phyloP scores from a whole-genome alignment of 2,888 invertebrate genomes.

The Orthosia gothica region DNA sequence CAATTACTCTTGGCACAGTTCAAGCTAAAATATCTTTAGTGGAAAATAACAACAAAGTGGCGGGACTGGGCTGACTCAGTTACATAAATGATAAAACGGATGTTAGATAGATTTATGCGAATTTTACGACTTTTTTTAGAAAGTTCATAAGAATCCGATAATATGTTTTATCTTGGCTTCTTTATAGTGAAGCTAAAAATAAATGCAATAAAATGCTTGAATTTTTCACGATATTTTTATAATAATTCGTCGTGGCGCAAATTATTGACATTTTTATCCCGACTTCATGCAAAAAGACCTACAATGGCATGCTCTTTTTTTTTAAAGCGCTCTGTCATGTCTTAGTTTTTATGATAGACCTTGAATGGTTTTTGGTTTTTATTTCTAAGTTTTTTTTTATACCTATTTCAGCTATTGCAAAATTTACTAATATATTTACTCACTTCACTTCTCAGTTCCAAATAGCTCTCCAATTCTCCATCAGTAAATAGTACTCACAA shows the following conservation, averaged over 20 bases:
- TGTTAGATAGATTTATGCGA: slow-evolving; percentile 52
- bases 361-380: too few relatives aligned
- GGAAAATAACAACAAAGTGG: slow-evolving; percentile 66
- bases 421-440: not conserved
- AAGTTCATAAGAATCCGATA: slow-evolving; percentile 34
- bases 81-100: slow-evolving; percentile 55
- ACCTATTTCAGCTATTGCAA: not conserved
- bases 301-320: too few relatives aligned
- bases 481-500: slow-evolving; percentile 13
- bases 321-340: too few relatives aligned
- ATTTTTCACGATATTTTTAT: not conserved
- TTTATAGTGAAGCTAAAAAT: not conserved
- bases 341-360: too few relatives aligned
- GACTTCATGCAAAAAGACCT: not conserved
- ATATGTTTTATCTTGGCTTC: slow-evolving; percentile 23
- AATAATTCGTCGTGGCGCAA: not conserved
- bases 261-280: not conserved
- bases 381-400: too few relatives aligned
- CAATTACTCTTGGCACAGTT: slow-evolving; percentile 56
- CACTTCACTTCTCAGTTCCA: not conserved
- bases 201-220: slow-evolving; percentile 2
- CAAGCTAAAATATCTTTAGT: slow-evolving; percentile 38
- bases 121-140: slow-evolving; percentile 55
- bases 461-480: slow-evolving; percentile 10
- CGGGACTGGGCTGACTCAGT: slow-evolving; percentile 66